Evolutionary conservation across 2,797 vertebrate genomes (phyloP).

Genomic region (Octomys mimax): DNA sequence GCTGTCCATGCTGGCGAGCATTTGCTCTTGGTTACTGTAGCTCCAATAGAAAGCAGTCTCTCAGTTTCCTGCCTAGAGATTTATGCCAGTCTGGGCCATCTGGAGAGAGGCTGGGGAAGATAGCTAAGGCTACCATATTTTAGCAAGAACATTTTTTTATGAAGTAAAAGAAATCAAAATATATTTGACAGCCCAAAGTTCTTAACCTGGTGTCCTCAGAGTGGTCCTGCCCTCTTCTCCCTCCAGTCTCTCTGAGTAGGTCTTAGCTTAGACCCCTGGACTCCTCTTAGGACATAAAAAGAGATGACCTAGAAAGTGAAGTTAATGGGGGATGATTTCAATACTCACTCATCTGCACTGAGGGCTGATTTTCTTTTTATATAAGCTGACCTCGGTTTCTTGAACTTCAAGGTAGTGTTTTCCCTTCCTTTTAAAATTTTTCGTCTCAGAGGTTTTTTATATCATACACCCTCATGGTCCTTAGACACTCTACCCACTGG

Average conservation of each 20-base stretch:
- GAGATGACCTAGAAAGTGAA: neutral
- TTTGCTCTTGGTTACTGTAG: neutral
- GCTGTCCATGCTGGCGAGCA: neutral
- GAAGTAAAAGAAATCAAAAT: slow-evolving; percentile 16
- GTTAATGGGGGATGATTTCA: neutral
- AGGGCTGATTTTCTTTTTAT: neutral
- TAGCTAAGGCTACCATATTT: neutral
- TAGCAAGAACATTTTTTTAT: neutral
- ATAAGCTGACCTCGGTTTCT: slow-evolving; percentile 13
- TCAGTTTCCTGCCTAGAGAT: neutral
- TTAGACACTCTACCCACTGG: neutral
- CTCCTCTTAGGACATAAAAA: neutral
- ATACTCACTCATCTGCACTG: no score
- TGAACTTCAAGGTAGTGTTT: neutral
- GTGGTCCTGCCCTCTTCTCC: neutral
- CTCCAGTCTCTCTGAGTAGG: neutral
- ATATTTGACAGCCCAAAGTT: neutral
- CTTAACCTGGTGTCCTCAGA: neutral
- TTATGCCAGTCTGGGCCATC: neutral
- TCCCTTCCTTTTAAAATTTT: neutral
- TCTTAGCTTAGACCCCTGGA: neutral
- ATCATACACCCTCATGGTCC: neutral
- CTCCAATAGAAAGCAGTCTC: neutral
- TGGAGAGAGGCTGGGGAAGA: neutral
- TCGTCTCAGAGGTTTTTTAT: neutral